Conservation (phyloP, 2,888 invertebrate species). For the Catocala nupta region DNA sequence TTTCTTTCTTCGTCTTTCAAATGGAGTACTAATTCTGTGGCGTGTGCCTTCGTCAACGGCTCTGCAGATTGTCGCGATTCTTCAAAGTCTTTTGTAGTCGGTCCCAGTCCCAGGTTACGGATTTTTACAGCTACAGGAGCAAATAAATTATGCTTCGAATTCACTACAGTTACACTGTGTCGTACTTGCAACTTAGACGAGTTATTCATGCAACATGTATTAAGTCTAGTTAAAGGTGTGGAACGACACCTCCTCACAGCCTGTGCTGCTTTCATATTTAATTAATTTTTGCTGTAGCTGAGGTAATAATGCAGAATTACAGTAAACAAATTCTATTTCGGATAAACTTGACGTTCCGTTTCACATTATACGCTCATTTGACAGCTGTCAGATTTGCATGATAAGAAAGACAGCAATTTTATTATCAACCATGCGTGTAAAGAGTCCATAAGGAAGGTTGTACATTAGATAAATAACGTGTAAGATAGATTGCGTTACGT, state of each 20-base stretch:
- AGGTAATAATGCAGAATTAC: conserved; percentile 20
- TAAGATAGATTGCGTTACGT: too few relatives aligned
- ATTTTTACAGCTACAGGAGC: conserved; percentile 60
- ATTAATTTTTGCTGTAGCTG: conserved; percentile 21
- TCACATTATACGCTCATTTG: conserved; percentile 1
- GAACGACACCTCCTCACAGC: conserved; percentile 60
- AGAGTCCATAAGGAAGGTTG: not conserved
- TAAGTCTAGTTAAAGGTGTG: conserved; percentile 53
- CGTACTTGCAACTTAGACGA: conserved; percentile 66
- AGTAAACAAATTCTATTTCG: conserved; percentile 40
- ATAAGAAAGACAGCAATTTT: not conserved
- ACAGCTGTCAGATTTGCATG: not conserved
- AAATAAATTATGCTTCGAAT: conserved; percentile 60
- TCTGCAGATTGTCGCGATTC: conserved; percentile 71
- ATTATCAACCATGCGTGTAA: not conserved
- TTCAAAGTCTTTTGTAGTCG: conserved; percentile 81
- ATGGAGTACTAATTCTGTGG: conserved; percentile 91
- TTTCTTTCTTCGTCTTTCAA: conserved; percentile 91
- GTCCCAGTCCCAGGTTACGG: conserved; percentile 77
- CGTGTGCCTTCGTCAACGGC: conserved; percentile 90
- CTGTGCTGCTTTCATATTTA: conserved; percentile 72
- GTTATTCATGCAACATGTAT: conserved; percentile 61
- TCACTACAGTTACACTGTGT: conserved; percentile 67
- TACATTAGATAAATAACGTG: too few relatives aligned
- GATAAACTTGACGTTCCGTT: conserved; percentile 32